Percentiles rank a stretch among this genome's conserved stretches.
phyloP scores from a whole-genome alignment of 2,888 invertebrate genomes.

The Mesorhabditis belari region DNA sequence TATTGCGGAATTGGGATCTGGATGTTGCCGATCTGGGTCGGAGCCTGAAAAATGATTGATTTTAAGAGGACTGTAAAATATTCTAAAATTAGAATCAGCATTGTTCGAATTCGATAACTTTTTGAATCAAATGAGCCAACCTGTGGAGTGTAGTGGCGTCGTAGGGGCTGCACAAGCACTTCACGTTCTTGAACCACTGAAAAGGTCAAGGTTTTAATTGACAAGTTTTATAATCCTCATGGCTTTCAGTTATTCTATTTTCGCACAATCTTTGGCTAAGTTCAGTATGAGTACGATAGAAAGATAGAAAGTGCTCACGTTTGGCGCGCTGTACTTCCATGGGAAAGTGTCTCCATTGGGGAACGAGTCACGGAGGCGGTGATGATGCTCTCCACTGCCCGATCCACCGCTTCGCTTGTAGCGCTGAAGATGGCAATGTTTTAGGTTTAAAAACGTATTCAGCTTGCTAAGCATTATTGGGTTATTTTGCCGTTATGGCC shows the following conservation, averaged over 20 bases:
- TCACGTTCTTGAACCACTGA: slow-evolving; percentile 17
- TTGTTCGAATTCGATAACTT: too few relatives aligned
- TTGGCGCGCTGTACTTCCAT: not conserved
- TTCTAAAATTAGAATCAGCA: too few relatives aligned
- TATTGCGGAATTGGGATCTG: not conserved
- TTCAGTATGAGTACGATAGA: too few relatives aligned
- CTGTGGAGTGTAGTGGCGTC: slow-evolving; percentile 4
- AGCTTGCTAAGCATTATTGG: too few relatives aligned
- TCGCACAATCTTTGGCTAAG: too few relatives aligned
- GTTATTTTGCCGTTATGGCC: too few relatives aligned
- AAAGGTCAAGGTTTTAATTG: slow-evolving; percentile 8
- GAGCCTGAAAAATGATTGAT: not conserved
- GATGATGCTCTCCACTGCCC: not conserved
- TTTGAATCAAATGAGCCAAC: not conserved
- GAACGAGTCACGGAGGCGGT: not conserved
- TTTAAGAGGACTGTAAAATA: too few relatives aligned
- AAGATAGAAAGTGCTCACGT: not conserved
- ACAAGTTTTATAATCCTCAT: slow-evolving; percentile 7
- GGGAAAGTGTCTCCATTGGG: not conserved
- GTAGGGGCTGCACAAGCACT: slow-evolving; percentile 34
- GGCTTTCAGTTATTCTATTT: too few relatives aligned
- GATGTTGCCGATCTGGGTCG: not conserved
- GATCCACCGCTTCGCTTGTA: not conserved
- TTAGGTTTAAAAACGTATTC: too few relatives aligned
- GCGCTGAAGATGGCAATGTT: not conserved